phyloP scores from a whole-genome alignment of 2,888 invertebrate species.

The Tenodera sinensis region DNA sequence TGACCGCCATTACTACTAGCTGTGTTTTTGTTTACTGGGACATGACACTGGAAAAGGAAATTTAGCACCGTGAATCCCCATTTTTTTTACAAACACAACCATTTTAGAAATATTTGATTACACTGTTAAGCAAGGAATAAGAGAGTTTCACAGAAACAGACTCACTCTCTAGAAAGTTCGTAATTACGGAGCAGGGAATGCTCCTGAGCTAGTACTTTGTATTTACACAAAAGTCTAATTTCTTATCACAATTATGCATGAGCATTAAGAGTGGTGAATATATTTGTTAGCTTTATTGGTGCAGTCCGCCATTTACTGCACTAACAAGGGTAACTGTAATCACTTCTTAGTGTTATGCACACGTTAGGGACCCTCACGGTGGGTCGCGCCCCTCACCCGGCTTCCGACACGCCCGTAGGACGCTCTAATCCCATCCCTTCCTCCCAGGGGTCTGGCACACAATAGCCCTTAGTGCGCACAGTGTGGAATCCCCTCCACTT shows the following conservation, averaged over 20 bases:
- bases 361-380: no score
- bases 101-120: background rate
- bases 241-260: background rate
- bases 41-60: background rate
- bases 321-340: background rate
- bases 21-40: background rate
- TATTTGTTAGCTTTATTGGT: background rate
- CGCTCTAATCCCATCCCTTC: no score
- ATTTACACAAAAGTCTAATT: background rate
- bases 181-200: background rate
- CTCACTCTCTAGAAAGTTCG: background rate
- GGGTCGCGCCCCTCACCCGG: no score
- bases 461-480: no score
- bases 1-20: background rate
- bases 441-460: no score
- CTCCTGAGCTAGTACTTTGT: background rate
- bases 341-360: no score
- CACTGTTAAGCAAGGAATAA: background rate
- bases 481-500: no score
- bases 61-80: background rate
- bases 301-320: background rate
- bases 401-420: no score
- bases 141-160: background rate
- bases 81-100: background rate
- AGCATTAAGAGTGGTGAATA: no score